A percentile compares a stretch with the other conserved stretches of the same genome.
These are phyloP conservation scores for Caenorhabditis latens DNA, from an alignment of 1,140 invertebrate species.

Conservation along the genomic window DNA sequence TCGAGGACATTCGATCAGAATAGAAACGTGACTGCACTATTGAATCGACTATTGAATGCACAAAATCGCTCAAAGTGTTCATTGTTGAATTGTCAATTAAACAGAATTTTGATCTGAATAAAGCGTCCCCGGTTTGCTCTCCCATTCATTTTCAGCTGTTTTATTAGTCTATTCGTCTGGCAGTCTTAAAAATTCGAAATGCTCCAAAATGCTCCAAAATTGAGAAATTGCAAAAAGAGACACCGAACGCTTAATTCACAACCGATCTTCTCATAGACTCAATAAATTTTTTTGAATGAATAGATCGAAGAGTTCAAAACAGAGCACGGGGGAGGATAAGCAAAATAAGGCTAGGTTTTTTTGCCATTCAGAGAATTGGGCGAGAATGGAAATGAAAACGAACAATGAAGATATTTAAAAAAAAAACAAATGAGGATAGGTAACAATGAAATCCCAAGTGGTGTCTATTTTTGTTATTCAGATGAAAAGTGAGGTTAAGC, in stretches of 20 bases:
- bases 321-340: not conserved
- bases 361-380: not conserved
- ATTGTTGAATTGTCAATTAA: not conserved
- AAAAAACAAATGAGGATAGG: too few relatives aligned
- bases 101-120: too few relatives aligned
- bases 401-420: too few relatives aligned
- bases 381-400: too few relatives aligned
- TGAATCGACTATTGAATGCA: not conserved
- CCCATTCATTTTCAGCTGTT: not conserved
- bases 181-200: not conserved
- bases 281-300: constrained; percentile 15
- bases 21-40: too few relatives aligned
- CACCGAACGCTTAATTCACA: not conserved
- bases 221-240: not conserved
- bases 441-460: too few relatives aligned
- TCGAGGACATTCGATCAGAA: too few relatives aligned
- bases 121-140: too few relatives aligned
- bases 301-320: not conserved
- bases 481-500: too few relatives aligned
- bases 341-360: not conserved
- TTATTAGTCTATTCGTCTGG: constrained; percentile 16
- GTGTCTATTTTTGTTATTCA: too few relatives aligned
- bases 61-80: not conserved
- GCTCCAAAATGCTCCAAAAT: not conserved
- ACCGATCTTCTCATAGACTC: not conserved